phyloP scores from a whole-genome alignment of 2,888 invertebrate genomes.

The Pherbina coryleti region DNA sequence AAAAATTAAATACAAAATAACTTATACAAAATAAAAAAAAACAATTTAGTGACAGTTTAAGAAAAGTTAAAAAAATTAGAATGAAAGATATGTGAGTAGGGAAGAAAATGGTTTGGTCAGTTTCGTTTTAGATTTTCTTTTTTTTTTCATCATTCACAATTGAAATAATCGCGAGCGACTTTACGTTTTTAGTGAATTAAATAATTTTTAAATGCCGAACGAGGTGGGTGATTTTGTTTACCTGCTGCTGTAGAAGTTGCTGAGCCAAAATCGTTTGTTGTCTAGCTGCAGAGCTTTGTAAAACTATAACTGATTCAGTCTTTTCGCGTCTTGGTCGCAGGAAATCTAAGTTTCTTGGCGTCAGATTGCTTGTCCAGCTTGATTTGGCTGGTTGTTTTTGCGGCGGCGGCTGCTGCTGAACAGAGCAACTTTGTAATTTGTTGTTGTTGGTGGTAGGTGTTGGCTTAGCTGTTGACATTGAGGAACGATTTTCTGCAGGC shows the following conservation, averaged over 20 bases:
- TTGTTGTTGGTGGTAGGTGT: background rate
- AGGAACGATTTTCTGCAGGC: slow-evolving; percentile 63
- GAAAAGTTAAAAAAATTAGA: background rate
- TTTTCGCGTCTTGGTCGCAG: slow-evolving; percentile 85
- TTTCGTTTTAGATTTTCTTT: slow-evolving; percentile 39
- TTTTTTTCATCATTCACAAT: slow-evolving; percentile 25
- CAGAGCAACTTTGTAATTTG: slow-evolving; percentile 20
- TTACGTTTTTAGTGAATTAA: slow-evolving; percentile 20
- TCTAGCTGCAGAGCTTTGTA: slow-evolving; percentile 74
- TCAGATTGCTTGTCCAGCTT: slow-evolving; percentile 66
- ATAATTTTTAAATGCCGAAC: slow-evolving; percentile 48
- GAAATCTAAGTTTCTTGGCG: slow-evolving; percentile 68
- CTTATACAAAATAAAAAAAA: slow-evolving; percentile 1
- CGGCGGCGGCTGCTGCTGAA: slow-evolving; percentile 34
- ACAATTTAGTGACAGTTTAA: background rate
- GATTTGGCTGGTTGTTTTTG: slow-evolving; percentile 56
- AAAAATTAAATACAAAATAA: slow-evolving; percentile 21
- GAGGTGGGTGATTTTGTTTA: slow-evolving; percentile 50
- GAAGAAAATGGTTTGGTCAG: slow-evolving; percentile 51
- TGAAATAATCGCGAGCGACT: background rate
- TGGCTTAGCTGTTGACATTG: slow-evolving; percentile 47
- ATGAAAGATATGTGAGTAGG: background rate
- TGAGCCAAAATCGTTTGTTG: slow-evolving; percentile 66
- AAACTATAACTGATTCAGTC: slow-evolving; percentile 89
- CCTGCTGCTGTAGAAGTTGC: slow-evolving; percentile 66